Evolutionary conservation across 2,888 invertebrate species (phyloP).

Genomic region (Tetramorium bicarinatum): DNA sequence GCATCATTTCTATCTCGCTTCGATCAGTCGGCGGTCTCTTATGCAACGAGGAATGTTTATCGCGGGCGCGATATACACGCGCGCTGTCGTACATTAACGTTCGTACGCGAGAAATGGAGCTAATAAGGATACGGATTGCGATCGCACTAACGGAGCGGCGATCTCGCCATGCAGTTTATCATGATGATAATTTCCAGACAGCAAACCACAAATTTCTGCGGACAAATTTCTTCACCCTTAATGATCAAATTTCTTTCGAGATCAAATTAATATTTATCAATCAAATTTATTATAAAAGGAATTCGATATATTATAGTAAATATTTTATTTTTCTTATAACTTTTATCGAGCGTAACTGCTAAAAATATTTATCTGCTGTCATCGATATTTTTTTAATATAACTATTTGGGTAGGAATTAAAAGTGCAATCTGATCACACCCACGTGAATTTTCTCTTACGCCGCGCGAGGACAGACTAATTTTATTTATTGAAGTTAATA

Average conservation of each 20-base stretch:
- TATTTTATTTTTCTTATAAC: background rate
- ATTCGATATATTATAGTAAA: background rate
- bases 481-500: slow-evolving; percentile 24
- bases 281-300: background rate
- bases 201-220: slow-evolving; percentile 59
- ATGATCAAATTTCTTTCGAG: background rate
- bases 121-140: slow-evolving; percentile 73
- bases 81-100: slow-evolving; percentile 63
- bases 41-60: slow-evolving; percentile 43
- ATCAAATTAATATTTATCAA: background rate
- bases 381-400: background rate
- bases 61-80: slow-evolving; percentile 16
- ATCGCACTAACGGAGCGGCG: slow-evolving; percentile 52
- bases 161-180: background rate
- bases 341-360: background rate
- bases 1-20: slow-evolving; percentile 22
- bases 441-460: slow-evolving; percentile 14
- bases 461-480: slow-evolving; percentile 9
- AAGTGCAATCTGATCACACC: background rate
- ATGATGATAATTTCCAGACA: slow-evolving; percentile 61
- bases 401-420: background rate
- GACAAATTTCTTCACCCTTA: background rate
- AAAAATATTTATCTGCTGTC: background rate
- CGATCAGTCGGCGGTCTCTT: slow-evolving; percentile 23
- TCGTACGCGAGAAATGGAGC: slow-evolving; percentile 34